Conservation (phyloP, 2,888 invertebrate species). For the Chalcis sispes region DNA sequence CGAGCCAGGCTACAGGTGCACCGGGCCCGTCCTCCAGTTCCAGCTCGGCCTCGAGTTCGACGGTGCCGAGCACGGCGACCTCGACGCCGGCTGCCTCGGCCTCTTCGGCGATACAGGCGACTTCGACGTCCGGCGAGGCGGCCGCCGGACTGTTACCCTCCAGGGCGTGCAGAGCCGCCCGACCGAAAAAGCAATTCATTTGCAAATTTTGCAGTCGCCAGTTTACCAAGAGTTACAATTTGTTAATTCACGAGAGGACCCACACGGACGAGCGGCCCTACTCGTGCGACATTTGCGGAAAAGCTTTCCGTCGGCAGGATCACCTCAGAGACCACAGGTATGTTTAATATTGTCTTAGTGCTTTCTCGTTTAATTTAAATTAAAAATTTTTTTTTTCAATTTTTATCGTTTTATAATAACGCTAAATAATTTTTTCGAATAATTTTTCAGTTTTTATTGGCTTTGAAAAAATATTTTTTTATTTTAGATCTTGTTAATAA, state of each 20-base stretch:
- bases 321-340: constrained; percentile 96
- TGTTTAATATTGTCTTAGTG: no score
- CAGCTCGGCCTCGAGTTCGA: no score
- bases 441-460: no score
- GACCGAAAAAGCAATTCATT: constrained; percentile 95
- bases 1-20: constrained; percentile 23
- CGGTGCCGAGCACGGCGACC: not conserved
- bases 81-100: constrained; percentile 5
- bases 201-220: constrained; percentile 98
- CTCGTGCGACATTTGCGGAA: constrained; percentile 98
- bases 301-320: constrained; percentile 98
- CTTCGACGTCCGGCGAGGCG: constrained; percentile 62
- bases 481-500: no score
- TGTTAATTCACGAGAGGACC: constrained; percentile 98
- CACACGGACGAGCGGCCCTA: constrained; percentile 98
- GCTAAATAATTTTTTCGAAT: no score
- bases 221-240: constrained; percentile 98
- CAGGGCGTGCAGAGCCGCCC: constrained; percentile 69
- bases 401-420: no score
- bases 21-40: not conserved
- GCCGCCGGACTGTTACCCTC: constrained; percentile 9
- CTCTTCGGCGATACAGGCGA: constrained; percentile 56
- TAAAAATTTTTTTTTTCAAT: no score
- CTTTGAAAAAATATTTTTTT: no score
- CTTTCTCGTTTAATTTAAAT: no score